Base-by-base conservation (phyloP, 2,888 invertebrate genomes). In the Carcina quercana region DNA sequence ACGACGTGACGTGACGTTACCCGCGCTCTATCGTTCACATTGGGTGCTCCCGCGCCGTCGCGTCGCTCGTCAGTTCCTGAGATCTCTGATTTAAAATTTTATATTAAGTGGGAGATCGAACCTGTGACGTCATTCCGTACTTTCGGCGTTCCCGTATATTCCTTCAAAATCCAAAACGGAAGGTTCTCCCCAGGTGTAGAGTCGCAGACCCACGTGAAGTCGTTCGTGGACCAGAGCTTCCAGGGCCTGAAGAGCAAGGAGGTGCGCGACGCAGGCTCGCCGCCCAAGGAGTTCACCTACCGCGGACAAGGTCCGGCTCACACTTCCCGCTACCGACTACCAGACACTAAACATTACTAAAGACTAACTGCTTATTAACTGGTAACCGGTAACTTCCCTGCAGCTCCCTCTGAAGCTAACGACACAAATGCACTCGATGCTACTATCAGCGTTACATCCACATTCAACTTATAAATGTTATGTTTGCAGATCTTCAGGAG, bases 231-330 rank as follows among this genome's bases (percentile, higher is more conserved):
- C 73, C 91, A 92, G 73, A 91, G 88, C 63, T 92, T 92, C 78
- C 86, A 91, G 66, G 89, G 90, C 43, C 85, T 92, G 68, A 92
- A 92, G 79, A 88, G 88, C 51, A 92, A 92, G 79, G 92, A 92
- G 76, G 89, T 92, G 40, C 86, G 92, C 36, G 92, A 92, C 64
- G 91, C 92, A 12, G 89, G 89, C 71, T 91, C 91, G 37, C 90
- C 34, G 86, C 89, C 90, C 34, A 86, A 88, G 69, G 90, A 89
- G 61, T 79, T 73, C 70, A 53, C 65, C 47, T 82, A 75, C 68
- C 70, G 71, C 60, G 73, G 69, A 61, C 76, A 79, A 82, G 84
- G 85, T 84, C 54, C 53, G 53, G 54, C 47, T 52, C 56, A 53
- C 46, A 53, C 49, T 43, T 52, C 47, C 39, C 44, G 25, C 26